Percentiles rank a stretch among this genome's conserved stretches.
Evolutionary conservation across 1,140 invertebrate genomes (phyloP).

Genomic region (Drosophila sp.): DNA sequence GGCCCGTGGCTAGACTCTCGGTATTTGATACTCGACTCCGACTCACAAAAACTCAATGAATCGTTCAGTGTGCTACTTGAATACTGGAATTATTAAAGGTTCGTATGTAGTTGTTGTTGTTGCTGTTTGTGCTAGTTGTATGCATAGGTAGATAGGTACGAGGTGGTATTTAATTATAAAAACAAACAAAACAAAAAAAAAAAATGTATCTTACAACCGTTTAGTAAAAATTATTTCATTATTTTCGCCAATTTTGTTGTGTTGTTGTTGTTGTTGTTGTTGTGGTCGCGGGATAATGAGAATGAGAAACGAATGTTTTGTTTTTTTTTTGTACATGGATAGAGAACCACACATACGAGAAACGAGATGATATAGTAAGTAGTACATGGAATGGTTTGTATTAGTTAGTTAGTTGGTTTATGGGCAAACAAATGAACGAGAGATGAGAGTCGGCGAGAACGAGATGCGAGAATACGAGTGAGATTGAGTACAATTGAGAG

Average conservation of each 20-base stretch:
- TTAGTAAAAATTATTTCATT: constrained; percentile 4
- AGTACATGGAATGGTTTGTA: not conserved
- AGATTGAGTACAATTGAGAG: constrained; percentile 27
- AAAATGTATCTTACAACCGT: constrained; percentile 4
- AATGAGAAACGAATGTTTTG: not conserved
- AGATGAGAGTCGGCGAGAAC: constrained; percentile 13
- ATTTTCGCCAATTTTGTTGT: not conserved
- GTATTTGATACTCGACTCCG: no score
- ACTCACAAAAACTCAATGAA: no score
- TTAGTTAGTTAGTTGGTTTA: not conserved
- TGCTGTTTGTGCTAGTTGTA: constrained; percentile 6
- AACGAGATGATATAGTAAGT: no score
- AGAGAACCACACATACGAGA: no score
- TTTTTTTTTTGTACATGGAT: no score
- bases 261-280: not conserved
- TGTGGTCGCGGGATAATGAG: not conserved
- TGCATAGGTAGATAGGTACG: not conserved
- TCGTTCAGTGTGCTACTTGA: not conserved
- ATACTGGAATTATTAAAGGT: not conserved
- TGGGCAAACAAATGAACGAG: not conserved
- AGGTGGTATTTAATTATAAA: no score
- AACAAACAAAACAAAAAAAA: no score
- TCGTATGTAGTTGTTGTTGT: not conserved
- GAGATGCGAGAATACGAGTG: constrained; percentile 27
- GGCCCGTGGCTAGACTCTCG: no score